Evolutionary conservation across 35 echinoderm and acorn worm species (phyloP), one percentile per base, ranked within the genome.

Genomic region (Holothuria glaberrima): DNA sequence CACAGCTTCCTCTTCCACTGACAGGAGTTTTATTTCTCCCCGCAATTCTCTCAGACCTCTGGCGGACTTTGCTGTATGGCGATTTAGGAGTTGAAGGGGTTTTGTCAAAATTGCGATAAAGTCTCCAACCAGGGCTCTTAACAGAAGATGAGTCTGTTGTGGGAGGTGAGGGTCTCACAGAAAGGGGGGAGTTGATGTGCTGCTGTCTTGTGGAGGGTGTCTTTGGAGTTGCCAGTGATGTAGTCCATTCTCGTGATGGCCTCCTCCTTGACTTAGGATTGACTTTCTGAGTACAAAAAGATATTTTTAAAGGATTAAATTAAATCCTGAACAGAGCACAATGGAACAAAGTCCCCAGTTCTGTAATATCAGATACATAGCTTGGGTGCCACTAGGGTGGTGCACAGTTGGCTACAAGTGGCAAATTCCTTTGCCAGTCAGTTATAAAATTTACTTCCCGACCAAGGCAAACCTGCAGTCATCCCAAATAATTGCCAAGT

Each of bases 181-280:
- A 14, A 54, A 78, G 20, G 4, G 74, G 74, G 6, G 74, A 78
- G 44, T 78, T 78, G 74, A 78, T 78, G 29, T 5, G 35, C 38
- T 78, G 12, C 20, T 48, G 44, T 48, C 74, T 78, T 22, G 74
- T 78, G 21, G 74, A 26, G 20, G 74, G 74, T 26, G 74, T 78
- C 12, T 78, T 41, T n/a, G 74, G 74, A 27, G 74, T 78, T 26
- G 74, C 35, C 74, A 48, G 50, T 25, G 44, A 26, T 48, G 74
- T 28, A 78, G 74, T 48, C 74, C 74, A 78, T 28, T 78, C 38
- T 78, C 29, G 74, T 3, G 74, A 48, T 21, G 74, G 38, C 41
- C 27, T 78, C 74, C 74, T 25, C 74, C 12, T 78, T 21, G 44
- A 48, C 6, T 24, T 13, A 35, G 74, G 74, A 78, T 50, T 78